A percentile compares a stretch with the other conserved stretches of the same genome.
Conservation (phyloP, 2,888 invertebrate genomes). For the Rhimphoctona megacephalus region DNA sequence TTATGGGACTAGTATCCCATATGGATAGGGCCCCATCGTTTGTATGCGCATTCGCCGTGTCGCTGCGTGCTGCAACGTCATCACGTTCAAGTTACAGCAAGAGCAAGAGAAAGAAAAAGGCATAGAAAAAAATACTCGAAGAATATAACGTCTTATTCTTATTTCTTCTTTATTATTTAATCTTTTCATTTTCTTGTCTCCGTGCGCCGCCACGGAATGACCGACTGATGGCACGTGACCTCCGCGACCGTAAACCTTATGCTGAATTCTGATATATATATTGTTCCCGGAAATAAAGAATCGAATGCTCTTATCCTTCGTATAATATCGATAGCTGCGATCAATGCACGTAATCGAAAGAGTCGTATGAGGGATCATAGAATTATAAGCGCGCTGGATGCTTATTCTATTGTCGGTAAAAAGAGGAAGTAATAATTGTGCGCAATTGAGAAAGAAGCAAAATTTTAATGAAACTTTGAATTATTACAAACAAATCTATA, state of each 20-base stretch:
- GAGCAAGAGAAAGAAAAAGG: background rate
- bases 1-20: constrained; percentile 63
- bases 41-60: constrained; percentile 57
- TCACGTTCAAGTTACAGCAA: constrained; percentile 9
- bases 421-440: background rate
- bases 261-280: constrained; percentile 39
- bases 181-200: constrained; percentile 72
- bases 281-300: constrained; percentile 72
- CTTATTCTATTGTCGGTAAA: constrained; percentile 4
- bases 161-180: constrained; percentile 39
- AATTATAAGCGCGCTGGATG: background rate
- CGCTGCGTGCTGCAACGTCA: constrained; percentile 38
- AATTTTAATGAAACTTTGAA: background rate
- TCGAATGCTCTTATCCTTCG: constrained; percentile 42
- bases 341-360: constrained; percentile 72
- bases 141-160: background rate
- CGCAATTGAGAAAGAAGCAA: background rate
- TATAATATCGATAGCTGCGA: constrained; percentile 76
- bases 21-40: constrained; percentile 58
- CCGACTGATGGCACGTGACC: constrained; percentile 77
- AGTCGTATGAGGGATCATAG: background rate
- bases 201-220: constrained; percentile 63
- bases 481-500: background rate
- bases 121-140: background rate
- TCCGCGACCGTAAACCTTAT: constrained; percentile 47